Evolutionary conservation across 2,888 invertebrate species (phyloP).

Genomic region (Cerastis rubricosa): DNA sequence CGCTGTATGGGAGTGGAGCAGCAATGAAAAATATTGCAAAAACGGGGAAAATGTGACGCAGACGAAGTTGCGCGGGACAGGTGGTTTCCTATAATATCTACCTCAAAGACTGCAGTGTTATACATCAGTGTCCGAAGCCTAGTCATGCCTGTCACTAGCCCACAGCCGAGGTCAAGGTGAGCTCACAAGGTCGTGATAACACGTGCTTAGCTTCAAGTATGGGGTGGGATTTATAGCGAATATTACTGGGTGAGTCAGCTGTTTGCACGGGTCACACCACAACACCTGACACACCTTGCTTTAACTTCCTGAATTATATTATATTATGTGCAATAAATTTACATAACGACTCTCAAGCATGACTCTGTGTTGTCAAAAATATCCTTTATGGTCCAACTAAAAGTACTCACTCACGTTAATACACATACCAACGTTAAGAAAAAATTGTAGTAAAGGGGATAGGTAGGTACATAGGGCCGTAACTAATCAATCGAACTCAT

Average conservation of each 20-base stretch:
- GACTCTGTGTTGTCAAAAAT: not conserved
- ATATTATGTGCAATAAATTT: slow-evolving; percentile 1
- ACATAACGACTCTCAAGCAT: not conserved
- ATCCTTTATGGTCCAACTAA: not conserved
- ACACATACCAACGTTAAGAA: not conserved
- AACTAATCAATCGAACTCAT: not conserved
- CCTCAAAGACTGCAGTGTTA: slow-evolving; percentile 48
- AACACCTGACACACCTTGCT: not conserved
- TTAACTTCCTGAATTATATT: not conserved
- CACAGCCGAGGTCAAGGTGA: slow-evolving; percentile 52
- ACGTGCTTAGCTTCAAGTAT: slow-evolving; percentile 15
- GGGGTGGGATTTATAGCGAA: slow-evolving; percentile 24
- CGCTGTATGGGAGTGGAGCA: too few species aligned
- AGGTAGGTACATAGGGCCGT: not conserved
- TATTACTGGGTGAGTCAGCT: slow-evolving; percentile 34
- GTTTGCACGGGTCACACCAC: not conserved
- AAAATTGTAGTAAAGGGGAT: not conserved
- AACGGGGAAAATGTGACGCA: too few species aligned
- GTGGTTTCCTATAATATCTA: slow-evolving; percentile 20
- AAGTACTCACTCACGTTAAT: not conserved
- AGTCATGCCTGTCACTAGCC: slow-evolving; percentile 18
- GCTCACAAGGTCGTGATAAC: slow-evolving; percentile 42
- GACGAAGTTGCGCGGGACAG: too few species aligned
- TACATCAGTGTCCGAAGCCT: slow-evolving; percentile 39
- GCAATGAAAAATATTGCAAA: too few species aligned